phyloP scores from a whole-genome alignment of 2,797 vertebrate species.

The Bradypodion ventrale region DNA sequence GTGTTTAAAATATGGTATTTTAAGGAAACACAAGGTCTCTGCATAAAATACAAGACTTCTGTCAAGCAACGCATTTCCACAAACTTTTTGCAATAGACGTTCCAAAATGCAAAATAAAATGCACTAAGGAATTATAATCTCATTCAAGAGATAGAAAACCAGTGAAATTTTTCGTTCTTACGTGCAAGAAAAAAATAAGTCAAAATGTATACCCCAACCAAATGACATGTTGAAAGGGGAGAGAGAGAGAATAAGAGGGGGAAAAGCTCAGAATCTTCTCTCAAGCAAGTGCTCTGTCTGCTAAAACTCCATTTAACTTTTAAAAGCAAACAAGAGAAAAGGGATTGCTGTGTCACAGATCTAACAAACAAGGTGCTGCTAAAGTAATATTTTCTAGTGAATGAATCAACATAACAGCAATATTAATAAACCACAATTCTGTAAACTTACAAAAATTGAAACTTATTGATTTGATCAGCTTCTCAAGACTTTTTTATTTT shows the following conservation, averaged over 20 bases:
- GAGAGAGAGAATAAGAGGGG: slow-evolving; percentile 38
- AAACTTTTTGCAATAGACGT: no score
- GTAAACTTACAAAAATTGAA: not conserved
- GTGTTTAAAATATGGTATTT: no score
- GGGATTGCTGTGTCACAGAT: slow-evolving; percentile 1
- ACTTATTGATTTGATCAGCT: not conserved
- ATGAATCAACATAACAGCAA: not conserved
- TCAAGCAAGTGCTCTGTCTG: slow-evolving; percentile 45
- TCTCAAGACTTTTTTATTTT: not conserved
- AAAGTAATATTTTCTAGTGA: slow-evolving; percentile 8
- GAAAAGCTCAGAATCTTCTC: not conserved
- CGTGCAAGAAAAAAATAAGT: no score
- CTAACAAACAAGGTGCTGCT: not conserved
- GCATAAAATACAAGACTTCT: no score
- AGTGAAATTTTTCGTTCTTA: no score
- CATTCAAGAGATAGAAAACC: no score
- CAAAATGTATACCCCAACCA: slow-evolving; percentile 19
- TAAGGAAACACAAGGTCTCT: no score
- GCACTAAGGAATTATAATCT: no score
- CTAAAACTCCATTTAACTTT: slow-evolving; percentile 41
- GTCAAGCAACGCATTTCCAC: no score
- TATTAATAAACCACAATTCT: not conserved
- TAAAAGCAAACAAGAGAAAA: slow-evolving; percentile 19
- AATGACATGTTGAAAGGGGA: slow-evolving; percentile 53
- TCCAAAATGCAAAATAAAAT: no score